These are phyloP conservation scores for Cephalopachus bancanus DNA, from an alignment of 2,797 vertebrate genomes.

Conservation along the genomic window DNA sequence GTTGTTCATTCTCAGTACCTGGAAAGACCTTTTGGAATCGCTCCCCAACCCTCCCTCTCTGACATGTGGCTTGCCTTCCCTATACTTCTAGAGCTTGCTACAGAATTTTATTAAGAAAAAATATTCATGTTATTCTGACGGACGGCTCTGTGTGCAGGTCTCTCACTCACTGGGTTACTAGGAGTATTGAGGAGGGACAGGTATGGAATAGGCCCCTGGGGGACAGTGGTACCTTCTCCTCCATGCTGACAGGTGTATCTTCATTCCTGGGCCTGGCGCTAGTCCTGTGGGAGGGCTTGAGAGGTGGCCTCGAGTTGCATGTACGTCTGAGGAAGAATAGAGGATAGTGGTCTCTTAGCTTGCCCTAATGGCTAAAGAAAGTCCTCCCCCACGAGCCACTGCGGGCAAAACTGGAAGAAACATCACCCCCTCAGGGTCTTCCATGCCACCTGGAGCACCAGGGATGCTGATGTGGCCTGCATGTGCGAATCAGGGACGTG, in stretches of 20 bases:
- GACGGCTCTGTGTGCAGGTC: neutral
- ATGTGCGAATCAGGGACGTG: neutral
- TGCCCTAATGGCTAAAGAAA: neutral
- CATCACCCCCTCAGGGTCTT: neutral
- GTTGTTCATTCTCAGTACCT: neutral
- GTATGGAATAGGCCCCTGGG: neutral
- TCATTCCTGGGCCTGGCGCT: rapidly evolving
- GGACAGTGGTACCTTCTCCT: neutral
- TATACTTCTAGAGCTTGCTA: neutral
- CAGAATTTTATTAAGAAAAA: neutral
- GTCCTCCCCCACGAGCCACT: rapidly evolving
- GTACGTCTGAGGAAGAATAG: neutral
- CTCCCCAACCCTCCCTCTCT: neutral
- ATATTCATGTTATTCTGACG: neutral
- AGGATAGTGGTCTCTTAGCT: neutral
- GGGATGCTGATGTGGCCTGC: neutral
- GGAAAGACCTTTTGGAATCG: no score
- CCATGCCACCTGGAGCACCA: rapidly evolving
- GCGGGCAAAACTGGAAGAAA: neutral
- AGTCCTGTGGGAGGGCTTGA: neutral
- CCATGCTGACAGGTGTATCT: rapidly evolving
- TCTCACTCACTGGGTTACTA: neutral
- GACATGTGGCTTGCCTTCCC: neutral
- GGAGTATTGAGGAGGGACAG: neutral
- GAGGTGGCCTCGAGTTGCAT: neutral